Base-by-base conservation (phyloP, 2,888 invertebrate species). In the Alentia gelatinosa region DNA sequence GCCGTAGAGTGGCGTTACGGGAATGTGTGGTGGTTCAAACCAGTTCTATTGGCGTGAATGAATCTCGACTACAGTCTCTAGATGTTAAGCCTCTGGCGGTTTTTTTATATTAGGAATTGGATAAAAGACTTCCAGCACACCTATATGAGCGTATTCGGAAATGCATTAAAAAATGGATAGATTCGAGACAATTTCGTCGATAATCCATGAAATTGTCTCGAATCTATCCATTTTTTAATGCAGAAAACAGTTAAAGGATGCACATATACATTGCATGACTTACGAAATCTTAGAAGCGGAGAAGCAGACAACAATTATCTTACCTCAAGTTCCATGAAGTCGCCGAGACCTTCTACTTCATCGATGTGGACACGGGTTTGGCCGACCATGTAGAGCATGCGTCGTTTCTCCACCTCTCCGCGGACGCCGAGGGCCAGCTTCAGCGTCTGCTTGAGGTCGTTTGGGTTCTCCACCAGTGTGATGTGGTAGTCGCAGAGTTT, bases 311-410 rank as follows among this genome's bases (percentile, higher is more conserved):
- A n/a, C n/a, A n/a, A 12, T 47, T 68, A 7, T 33, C 30, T 33
- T 93, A 98, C 98, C 97, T 98, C 98, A 79, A 98, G 96, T 96
- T 98, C 98, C 97, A 98, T 97, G 95, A 97, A 98, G 94, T 97
- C 95, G 0, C 98, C 98, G 0, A 98, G 97, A 15, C 96, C 97
- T 93, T 98, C 97, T 0, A 99, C 99, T 90, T 97, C 96, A 96
- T 99, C 99, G 93, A 99, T 96, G 95, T 99, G 99, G 39, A 99
- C 97, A 92, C 99, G 97, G 0, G 98, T 98, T 95, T 98, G 98
- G 0, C 97, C 98, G 1, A 98, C 97, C 96, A 98, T 96, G 95
- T 97, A 98, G 5, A 99, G 96, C 92, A 97, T 97, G 5, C 99
- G 97, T 0, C 96, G 97, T 96, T 99, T 99, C 79, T 97, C 97